Conservation (phyloP, 1,140 invertebrate species). For the Sarcophaga peregrina region DNA sequence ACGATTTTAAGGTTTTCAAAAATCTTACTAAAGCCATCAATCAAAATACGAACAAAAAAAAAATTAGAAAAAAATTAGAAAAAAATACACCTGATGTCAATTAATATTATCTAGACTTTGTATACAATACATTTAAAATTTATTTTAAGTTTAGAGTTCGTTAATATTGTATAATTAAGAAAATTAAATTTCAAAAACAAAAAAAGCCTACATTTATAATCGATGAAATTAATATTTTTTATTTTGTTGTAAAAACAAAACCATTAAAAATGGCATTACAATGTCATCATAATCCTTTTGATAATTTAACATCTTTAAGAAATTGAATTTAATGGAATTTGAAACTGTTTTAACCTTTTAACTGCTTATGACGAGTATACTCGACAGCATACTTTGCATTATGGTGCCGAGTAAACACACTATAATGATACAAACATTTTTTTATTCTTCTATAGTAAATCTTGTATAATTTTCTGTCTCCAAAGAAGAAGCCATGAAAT, state of each 20-base stretch:
- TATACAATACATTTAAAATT: not conserved
- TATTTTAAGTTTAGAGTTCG: not conserved
- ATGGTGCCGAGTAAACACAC: no score
- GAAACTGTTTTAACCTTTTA: no score
- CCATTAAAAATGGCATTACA: not conserved
- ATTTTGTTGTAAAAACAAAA: not conserved
- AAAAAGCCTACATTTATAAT: no score
- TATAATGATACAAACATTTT: no score
- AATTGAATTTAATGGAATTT: not conserved
- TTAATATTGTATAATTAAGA: no score
- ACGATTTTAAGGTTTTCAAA: not conserved
- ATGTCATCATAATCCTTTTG: conserved; percentile 12
- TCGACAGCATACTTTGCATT: no score
- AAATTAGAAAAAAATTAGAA: not conserved
- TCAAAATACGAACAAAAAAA: not conserved
- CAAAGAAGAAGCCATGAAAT: no score
- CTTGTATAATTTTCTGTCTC: no score
- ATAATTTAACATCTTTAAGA: conserved; percentile 9
- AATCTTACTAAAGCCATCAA: conserved; percentile 30
- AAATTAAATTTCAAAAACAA: no score
- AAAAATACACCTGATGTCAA: not conserved
- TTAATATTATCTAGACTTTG: conserved; percentile 17
- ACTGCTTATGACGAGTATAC: no score
- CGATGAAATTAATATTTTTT: not conserved
- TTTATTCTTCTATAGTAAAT: no score